Percentiles rank a stretch among this genome's conserved stretches.
Conservation (phyloP, 2,888 invertebrate genomes). For the Xanthorhoe designata region DNA sequence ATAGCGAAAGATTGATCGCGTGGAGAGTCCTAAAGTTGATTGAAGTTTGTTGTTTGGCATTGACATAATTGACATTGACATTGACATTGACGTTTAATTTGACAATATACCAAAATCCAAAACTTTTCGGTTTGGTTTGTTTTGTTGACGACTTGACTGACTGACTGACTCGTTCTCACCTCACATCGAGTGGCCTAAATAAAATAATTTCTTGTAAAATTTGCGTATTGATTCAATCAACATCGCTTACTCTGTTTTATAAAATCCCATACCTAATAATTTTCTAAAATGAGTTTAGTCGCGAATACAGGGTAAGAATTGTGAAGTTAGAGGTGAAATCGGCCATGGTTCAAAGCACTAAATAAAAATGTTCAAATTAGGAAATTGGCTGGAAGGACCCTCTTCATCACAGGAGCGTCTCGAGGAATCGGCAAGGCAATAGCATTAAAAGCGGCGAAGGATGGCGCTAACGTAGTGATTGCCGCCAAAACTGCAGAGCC, state of each 20-base stretch:
- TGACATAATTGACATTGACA: too few relatives aligned
- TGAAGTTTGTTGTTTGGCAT: too few relatives aligned
- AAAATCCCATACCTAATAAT: conserved; percentile 1
- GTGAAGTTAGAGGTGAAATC: conserved; percentile 25
- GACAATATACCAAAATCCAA: not conserved
- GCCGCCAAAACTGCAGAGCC: conserved; percentile 96
- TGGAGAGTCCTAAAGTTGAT: too few relatives aligned
- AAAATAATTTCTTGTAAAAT: not conserved
- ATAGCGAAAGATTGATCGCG: too few relatives aligned
- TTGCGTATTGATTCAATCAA: conserved; percentile 2
- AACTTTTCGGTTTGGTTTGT: not conserved
- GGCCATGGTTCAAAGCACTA: conserved; percentile 8
- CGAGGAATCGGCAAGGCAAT: conserved; percentile 98
- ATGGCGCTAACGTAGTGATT: conserved; percentile 96
- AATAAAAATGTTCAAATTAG: conserved; percentile 57
- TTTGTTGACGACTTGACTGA: not conserved
- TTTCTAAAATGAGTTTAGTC: conserved; percentile 76
- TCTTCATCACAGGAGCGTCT: conserved; percentile 98
- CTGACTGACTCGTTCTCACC: not conserved
- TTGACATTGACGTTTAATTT: too few relatives aligned
- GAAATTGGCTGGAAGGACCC: conserved; percentile 92
- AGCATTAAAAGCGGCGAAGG: conserved; percentile 95
- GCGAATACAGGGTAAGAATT: conserved; percentile 79
- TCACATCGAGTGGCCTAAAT: not conserved
- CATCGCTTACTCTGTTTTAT: not conserved